phyloP scores from a whole-genome alignment of 2,888 invertebrate species.

The Oscheius sp. region DNA sequence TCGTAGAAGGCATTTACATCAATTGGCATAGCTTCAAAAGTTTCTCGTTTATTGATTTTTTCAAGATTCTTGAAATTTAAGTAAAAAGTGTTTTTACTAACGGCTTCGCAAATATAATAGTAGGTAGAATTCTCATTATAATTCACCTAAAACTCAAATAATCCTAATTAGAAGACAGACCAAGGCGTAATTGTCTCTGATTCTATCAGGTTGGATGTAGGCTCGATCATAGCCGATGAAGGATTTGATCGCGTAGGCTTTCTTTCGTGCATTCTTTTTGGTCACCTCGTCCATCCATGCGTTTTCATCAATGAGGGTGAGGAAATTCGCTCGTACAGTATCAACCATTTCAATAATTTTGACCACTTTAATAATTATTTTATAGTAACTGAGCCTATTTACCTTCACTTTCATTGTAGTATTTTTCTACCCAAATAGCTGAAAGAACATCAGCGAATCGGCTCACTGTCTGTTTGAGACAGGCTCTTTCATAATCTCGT shows the following conservation, averaged over 20 bases:
- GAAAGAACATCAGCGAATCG: constrained; percentile 14
- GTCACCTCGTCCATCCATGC: constrained; percentile 31
- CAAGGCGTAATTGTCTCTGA: constrained; percentile 8
- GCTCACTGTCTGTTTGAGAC: not conserved
- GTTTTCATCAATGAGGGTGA: constrained; percentile 20
- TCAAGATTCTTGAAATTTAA: not conserved
- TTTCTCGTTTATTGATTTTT: constrained; percentile 11
- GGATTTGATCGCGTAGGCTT: constrained; percentile 11
- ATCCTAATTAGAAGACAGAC: not conserved
- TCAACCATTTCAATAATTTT: constrained; percentile 23
- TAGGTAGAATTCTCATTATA: not conserved
- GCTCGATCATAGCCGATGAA: constrained; percentile 21
- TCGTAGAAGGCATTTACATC: constrained; percentile 30
- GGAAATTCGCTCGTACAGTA: not conserved
- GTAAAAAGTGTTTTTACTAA: not conserved
- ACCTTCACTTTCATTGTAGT: constrained; percentile 4
- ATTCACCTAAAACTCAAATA: constrained; percentile 1
- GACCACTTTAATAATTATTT: not conserved
- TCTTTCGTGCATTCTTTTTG: constrained; percentile 19
- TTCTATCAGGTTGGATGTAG: not conserved
- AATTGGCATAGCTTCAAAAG: constrained; percentile 21
- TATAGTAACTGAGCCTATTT: not conserved
- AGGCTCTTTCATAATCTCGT: not conserved
- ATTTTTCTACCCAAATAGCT: constrained; percentile 4
- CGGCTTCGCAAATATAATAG: not conserved